Percentiles rank a stretch among this genome's conserved stretches.
phyloP scores from a whole-genome alignment of 2,797 vertebrate species.

The Okamejei kenojei region DNA sequence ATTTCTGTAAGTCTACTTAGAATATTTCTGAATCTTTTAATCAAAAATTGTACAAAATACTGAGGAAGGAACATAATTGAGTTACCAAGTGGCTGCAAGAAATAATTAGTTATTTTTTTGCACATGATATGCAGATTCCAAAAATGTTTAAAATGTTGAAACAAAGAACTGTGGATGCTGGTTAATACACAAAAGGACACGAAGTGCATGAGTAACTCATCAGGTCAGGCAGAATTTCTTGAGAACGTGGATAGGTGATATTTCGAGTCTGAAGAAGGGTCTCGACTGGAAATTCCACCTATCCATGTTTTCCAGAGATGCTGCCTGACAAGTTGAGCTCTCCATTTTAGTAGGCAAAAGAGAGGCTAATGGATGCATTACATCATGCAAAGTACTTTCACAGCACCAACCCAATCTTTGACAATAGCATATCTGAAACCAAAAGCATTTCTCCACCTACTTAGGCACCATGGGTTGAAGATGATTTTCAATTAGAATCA shows the following conservation, averaged over 20 bases:
- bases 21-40: neutral
- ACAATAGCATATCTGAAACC: neutral
- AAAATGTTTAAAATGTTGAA: too few relatives aligned
- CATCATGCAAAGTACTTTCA: neutral
- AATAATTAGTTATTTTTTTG: neutral
- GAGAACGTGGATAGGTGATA: too few relatives aligned
- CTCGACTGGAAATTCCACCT: too few relatives aligned
- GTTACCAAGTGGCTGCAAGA: neutral
- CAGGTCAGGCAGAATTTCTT: too few relatives aligned
- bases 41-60: neutral
- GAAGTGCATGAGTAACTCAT: too few relatives aligned
- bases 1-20: neutral
- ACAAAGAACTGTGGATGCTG: too few relatives aligned
- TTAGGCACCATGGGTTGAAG: neutral
- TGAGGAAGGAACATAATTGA: neutral
- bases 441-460: neutral
- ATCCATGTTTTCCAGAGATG: too few relatives aligned
- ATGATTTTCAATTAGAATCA: neutral
- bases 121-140: too few relatives aligned
- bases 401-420: neutral
- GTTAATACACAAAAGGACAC: too few relatives aligned
- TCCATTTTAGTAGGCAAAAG: neutral
- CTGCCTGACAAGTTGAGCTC: neutral
- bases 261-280: too few relatives aligned
- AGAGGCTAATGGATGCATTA: neutral